Base-by-base conservation (phyloP, 2,888 invertebrate genomes). In the Coelinius sp. region DNA sequence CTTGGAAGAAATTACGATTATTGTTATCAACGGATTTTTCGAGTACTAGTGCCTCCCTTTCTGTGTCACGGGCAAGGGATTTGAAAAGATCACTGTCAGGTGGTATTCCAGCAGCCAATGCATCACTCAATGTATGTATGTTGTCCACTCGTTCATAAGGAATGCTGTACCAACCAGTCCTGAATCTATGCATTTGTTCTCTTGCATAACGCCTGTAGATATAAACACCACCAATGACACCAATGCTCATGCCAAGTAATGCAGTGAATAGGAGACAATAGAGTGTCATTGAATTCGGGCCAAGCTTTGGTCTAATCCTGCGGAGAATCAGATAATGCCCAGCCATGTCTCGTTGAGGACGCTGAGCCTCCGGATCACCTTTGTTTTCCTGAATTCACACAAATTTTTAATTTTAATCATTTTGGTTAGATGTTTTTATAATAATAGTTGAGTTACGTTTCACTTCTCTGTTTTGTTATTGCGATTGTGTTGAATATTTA, bases 161-260 rank as follows among this genome's bases (percentile, higher is more conserved):
- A 70, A 94, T 92, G 71, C 91, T 91, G 85, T 93, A 94, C 90
- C 91, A 93, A 31, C 93, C 93, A 5, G 86, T 84, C 73, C 91
- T 90, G 87, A 92, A 92, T 81, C 90, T 90, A 69, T 91, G 91
- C 82, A 90, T 86, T 84, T 92, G 91, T 56, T 89, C 89, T 70
- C 90, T 90, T 12, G 92, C 90, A 84, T 94, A 93, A 80, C 94
- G 92, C 67, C 92, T 91, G 88, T 95, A 96, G 67, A 96, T 89
- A 83, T 94, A 92, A 69, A 94, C 90, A 3, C 95, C 95, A 6
- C 93, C 92, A 67, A 92, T 87, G 41, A 93, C 89, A 10, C 94
- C 90, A 74, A 90, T 88, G n/a, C 91, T 94, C 82, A 93, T 90
- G 73, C 94, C 90, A 82, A 94, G 90, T 27, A 94, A 84, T 0